These are phyloP conservation scores for Silurus asotus DNA, from an alignment of 2,113 vertebrate species.

Conservation along the genomic window DNA sequence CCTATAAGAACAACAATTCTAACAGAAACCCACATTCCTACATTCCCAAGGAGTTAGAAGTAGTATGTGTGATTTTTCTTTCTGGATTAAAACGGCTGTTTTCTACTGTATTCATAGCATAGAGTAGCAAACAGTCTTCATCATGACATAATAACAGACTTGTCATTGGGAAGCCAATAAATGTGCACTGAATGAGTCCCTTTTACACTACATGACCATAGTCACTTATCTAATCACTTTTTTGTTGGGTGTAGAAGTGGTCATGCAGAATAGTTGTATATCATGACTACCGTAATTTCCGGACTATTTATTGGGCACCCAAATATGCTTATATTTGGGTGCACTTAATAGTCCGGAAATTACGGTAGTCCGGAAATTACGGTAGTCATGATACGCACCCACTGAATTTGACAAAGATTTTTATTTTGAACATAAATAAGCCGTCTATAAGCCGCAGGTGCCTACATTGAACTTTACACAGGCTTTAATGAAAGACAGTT, in stretches of 20 bases:
- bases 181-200: neutral
- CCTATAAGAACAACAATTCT: neutral
- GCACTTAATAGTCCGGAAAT: too few relatives aligned
- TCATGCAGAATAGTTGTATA: neutral
- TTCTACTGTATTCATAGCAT: neutral
- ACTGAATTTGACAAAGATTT: too few relatives aligned
- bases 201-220: neutral
- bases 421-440: too few relatives aligned
- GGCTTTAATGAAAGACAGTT: too few relatives aligned
- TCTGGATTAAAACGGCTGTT: neutral
- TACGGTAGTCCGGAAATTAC: too few relatives aligned
- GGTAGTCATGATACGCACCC: too few relatives aligned
- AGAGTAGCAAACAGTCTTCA: neutral
- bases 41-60: too few relatives aligned
- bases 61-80: neutral
- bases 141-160: slow-evolving; percentile 3
- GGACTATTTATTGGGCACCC: too few relatives aligned
- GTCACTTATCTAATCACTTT: neutral
- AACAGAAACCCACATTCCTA: neutral
- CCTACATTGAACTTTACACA: too few relatives aligned
- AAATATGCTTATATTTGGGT: too few relatives aligned
- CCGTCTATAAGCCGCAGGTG: too few relatives aligned
- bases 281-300: neutral
- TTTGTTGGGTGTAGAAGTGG: neutral
- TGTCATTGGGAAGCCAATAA: neutral